Base-by-base conservation (phyloP, 30 jellyfish, hydroid and myxozoan species). In the Mastigias papua region DNA sequence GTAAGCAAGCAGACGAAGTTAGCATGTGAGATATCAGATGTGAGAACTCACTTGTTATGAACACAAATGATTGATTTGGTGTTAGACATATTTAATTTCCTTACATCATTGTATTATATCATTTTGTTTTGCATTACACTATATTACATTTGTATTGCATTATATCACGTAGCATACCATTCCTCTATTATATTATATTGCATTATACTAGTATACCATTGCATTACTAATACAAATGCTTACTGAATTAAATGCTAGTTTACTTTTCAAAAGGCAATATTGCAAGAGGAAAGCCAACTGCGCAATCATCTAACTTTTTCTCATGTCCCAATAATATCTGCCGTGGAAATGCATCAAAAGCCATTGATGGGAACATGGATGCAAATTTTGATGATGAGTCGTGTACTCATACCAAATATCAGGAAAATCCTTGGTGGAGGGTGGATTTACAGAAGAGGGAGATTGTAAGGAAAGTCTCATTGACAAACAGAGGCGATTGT, bases 401-500 rank as follows among this genome's bases (percentile, higher is more conserved):
- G 0, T 75, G 86, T 65, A 42, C 86, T 0, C 73, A 48, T 15
- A 75, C 86, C 28, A 48, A 48, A 5, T 17, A 65, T 8, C 86
- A 75, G 50, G 7, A 19, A 7, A 22, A 75, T 75, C 86, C 86
- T 0, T 75, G 86, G 86, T 75, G 86, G 86, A 25, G 68, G 15
- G 86, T 75, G 23, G 86, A 75, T 27, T 34, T 75, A 25, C 50
- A 27, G 50, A 58, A 54, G n/a, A 29, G 70, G n/a, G 71, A 48
- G 1, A 11, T 46, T 46, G 73, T 75, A 21, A 48, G 50, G 27
- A 75, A 75, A 37, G 73, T 75, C 35, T 46, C 70, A 17, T 23
- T 75, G 58, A 75, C 86, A 75, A 75, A 75, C 51, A 51, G 86
- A 48, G 86, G 74, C 11, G 86, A 75, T 31, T 75, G 86, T 35